Evolutionary conservation across 1,140 invertebrate species (phyloP).

Genomic region (Ylistrum balloti): DNA sequence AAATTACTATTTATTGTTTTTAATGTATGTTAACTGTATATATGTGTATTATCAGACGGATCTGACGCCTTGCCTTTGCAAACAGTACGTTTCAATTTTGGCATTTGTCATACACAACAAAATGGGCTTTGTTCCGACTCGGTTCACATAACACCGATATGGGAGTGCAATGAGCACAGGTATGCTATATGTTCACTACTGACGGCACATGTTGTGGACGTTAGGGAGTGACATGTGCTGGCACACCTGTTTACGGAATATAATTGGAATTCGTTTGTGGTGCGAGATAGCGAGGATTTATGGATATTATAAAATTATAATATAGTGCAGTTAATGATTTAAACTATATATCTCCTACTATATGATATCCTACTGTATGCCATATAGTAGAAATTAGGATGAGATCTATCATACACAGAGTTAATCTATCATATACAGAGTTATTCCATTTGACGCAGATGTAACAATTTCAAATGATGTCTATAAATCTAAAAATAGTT

Average conservation of each 20-base stretch:
- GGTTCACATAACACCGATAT: conserved; percentile 19
- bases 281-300: too few species aligned
- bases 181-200: background rate
- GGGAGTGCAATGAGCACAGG: conserved; percentile 22
- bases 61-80: background rate
- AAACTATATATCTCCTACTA: too few species aligned
- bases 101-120: conserved; percentile 24
- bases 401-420: too few species aligned
- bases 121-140: conserved; percentile 32
- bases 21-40: background rate
- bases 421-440: too few species aligned
- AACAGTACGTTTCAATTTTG: background rate
- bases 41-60: background rate
- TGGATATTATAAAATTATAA: too few species aligned
- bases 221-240: background rate
- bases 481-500: too few species aligned
- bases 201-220: background rate
- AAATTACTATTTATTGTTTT: background rate
- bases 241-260: conserved; percentile 6
- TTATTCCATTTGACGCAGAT: too few species aligned
- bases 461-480: too few species aligned
- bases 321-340: too few species aligned
- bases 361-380: too few species aligned
- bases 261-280: background rate
- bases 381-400: too few species aligned